These are phyloP conservation scores for Diloba caeruleocephala DNA, from an alignment of 2,888 invertebrate genomes.

Conservation along the genomic window DNA sequence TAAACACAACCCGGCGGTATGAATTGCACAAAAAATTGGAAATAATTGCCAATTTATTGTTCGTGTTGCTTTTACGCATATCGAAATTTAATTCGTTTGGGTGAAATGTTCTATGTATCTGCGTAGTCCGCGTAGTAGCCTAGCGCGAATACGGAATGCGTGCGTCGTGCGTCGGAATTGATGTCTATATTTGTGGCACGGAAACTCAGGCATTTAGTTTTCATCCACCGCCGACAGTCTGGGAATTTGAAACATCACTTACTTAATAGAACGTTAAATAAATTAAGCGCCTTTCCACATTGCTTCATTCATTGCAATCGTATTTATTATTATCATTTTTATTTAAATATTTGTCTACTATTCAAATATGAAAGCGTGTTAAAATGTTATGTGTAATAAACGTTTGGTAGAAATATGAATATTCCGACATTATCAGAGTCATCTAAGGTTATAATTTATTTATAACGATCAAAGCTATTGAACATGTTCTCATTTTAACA, in stretches of 20 bases:
- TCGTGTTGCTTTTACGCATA: conserved; percentile 69
- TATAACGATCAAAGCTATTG: conserved; percentile 11
- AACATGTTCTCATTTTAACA: not conserved
- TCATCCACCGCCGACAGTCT: conserved; percentile 36
- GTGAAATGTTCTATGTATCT: conserved; percentile 30
- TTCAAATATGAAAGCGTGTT: conserved; percentile 1
- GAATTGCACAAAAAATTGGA: conserved; percentile 85
- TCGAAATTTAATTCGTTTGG: conserved; percentile 67
- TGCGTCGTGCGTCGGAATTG: conserved; percentile 22
- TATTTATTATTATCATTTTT: conserved; percentile 16
- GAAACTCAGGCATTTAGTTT: conserved; percentile 49
- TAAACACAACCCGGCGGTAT: conserved; percentile 87
- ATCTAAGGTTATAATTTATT: conserved; percentile 7
- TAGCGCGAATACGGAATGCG: conserved; percentile 27
- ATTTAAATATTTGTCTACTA: conserved; percentile 8
- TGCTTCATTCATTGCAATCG: conserved; percentile 25
- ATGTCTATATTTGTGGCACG: conserved; percentile 49
- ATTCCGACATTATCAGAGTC: conserved; percentile 8
- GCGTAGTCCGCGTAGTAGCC: conserved; percentile 15
- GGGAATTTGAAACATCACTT: conserved; percentile 46
- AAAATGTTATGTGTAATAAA: conserved; percentile 1
- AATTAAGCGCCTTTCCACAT: conserved; percentile 38
- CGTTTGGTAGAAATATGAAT: conserved; percentile 15
- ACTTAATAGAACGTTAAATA: conserved; percentile 49
- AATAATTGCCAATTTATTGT: conserved; percentile 85